Conservation (phyloP, 2,113 vertebrate species). For the Eclectus roratus region DNA sequence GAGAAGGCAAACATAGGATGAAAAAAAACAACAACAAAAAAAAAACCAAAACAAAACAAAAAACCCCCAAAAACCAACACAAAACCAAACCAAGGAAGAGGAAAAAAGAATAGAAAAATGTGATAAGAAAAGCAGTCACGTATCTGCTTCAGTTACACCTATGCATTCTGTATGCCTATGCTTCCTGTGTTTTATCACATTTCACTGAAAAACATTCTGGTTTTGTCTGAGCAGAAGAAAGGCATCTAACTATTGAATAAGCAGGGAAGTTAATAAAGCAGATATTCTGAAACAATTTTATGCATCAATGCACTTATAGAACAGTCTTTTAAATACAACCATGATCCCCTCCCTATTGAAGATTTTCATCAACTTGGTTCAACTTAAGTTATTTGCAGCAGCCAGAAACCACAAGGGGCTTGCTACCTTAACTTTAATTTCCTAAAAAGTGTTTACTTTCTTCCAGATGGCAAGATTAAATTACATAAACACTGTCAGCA, state of each 20-base stretch:
- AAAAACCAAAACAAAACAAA: not conserved
- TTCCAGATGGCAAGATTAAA: constrained; percentile 91
- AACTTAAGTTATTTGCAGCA: constrained; percentile 55
- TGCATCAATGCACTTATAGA: not conserved
- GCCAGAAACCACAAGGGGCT: constrained; percentile 61
- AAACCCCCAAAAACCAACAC: not conserved
- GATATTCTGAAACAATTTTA: constrained; percentile 38
- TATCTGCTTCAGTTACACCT: not conserved
- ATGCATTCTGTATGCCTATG: not conserved
- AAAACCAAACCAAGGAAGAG: not conserved
- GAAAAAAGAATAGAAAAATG: not conserved
- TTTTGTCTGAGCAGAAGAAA: constrained; percentile 5
- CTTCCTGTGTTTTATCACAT: not conserved
- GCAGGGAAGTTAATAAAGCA: constrained; percentile 26
- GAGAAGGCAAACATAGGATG: not conserved
- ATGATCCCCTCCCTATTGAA: not conserved
- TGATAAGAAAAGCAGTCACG: not conserved
- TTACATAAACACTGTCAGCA: constrained; percentile 89
- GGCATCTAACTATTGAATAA: not conserved
- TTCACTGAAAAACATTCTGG: not conserved
- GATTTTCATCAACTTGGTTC: constrained; percentile 47
- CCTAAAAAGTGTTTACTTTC: constrained; percentile 84
- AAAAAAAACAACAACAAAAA: not conserved
- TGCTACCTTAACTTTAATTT: constrained; percentile 79
- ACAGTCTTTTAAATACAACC: constrained; percentile 32